These are phyloP conservation scores for Alces alces DNA, from an alignment of 2,113 vertebrate species.

Conservation along the genomic window DNA sequence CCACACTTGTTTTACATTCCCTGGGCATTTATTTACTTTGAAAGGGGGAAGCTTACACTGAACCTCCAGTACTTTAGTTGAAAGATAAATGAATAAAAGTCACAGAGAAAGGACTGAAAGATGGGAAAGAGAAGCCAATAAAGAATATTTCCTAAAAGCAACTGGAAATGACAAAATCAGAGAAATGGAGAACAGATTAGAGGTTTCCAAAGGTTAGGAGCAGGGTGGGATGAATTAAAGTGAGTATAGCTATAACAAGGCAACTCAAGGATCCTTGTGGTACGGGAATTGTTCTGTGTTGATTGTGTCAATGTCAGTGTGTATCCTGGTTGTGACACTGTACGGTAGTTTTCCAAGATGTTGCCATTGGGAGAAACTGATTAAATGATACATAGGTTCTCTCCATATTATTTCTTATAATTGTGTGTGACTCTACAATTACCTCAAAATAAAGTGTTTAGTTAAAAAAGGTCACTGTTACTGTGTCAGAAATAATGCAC, in stretches of 20 bases:
- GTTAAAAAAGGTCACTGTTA: slow-evolving; percentile 3
- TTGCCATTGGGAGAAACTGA: not conserved
- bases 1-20: not conserved
- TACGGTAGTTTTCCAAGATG: not conserved
- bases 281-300: not conserved
- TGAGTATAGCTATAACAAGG: not conserved
- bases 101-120: not conserved
- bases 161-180: not conserved
- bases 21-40: not conserved
- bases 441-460: not conserved
- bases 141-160: not conserved
- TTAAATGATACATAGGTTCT: not conserved
- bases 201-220: not conserved
- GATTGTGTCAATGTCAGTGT: not conserved
- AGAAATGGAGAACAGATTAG: not conserved
- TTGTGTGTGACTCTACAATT: not conserved
- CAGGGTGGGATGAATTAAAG: not conserved
- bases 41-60: not conserved
- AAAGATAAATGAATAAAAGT: not conserved
- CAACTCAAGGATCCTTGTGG: not conserved
- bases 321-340: not conserved
- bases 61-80: not conserved
- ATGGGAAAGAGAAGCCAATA: not conserved
- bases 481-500: not conserved
- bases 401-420: not conserved